Percentiles rank a stretch among this genome's conserved stretches.
Conservation (phyloP, 92 coral and sea anemone species). For the Porites cylindrica region DNA sequence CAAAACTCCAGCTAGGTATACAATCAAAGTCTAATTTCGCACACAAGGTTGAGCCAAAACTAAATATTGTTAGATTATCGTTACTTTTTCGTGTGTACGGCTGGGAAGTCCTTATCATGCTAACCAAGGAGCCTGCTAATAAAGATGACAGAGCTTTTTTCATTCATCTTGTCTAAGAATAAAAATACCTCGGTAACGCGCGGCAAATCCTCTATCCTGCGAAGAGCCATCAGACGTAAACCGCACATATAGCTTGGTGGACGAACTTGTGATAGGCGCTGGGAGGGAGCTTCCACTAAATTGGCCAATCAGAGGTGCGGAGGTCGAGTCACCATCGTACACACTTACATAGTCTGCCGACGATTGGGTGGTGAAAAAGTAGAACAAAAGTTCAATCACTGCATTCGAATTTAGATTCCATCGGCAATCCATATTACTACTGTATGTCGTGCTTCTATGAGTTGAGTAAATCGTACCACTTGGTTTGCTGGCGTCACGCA, state of each 20-base stretch:
- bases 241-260: slow-evolving; percentile 21
- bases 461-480: too few species aligned
- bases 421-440: not conserved
- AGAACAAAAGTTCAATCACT: slow-evolving; percentile 21
- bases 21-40: too few species aligned
- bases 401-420: slow-evolving; percentile 56
- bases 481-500: not conserved
- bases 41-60: too few species aligned
- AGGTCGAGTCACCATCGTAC: slow-evolving; percentile 49
- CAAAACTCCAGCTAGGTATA: too few species aligned
- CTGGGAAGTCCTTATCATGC: too few species aligned
- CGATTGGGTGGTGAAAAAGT: slow-evolving; percentile 25
- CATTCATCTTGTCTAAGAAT: too few species aligned
- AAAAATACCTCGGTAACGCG: not conserved
- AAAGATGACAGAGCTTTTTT: too few species aligned
- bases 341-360: slow-evolving; percentile 44
- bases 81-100: too few species aligned
- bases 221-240: slow-evolving; percentile 30
- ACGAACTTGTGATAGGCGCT: slow-evolving; percentile 46
- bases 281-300: slow-evolving; percentile 55
- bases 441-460: not conserved
- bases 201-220: not conserved
- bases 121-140: too few species aligned
- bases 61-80: too few species aligned
- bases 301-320: slow-evolving; percentile 38